Evolutionary conservation across 2,888 invertebrate genomes (phyloP).

Genomic region (Creontiades dilutus): DNA sequence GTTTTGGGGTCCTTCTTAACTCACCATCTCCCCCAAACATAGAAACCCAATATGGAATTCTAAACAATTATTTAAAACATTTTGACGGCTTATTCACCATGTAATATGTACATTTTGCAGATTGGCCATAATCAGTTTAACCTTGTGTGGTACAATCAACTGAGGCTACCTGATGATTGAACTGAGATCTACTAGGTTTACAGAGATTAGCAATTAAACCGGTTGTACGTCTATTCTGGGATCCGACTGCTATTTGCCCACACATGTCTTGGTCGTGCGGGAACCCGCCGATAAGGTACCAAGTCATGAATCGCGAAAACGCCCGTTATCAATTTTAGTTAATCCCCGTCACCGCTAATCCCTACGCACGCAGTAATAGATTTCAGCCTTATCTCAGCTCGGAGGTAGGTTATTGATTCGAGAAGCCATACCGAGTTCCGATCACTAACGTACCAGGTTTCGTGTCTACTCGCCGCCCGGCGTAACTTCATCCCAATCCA

Average conservation of each 20-base stretch:
- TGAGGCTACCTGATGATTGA: neutral
- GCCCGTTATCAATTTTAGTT: neutral
- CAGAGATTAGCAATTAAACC: neutral
- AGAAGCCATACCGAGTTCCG: slow-evolving; percentile 41
- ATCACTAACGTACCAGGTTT: slow-evolving; percentile 39
- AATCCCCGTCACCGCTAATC: neutral
- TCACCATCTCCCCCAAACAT: too few relatives aligned
- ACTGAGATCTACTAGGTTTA: neutral
- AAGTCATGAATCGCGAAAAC: neutral
- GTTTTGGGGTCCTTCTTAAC: too few relatives aligned
- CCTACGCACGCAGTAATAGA: neutral
- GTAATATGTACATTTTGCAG: too few relatives aligned
- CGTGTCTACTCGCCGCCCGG: neutral
- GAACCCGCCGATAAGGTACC: too few relatives aligned
- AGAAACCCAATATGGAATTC: too few relatives aligned
- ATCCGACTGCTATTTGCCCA: too few relatives aligned
- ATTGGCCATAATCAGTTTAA: too few relatives aligned
- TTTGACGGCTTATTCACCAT: too few relatives aligned
- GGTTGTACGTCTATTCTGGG: neutral
- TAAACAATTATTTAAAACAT: too few relatives aligned
- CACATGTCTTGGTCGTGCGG: too few relatives aligned
- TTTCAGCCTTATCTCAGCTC: neutral
- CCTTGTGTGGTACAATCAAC: too few relatives aligned
- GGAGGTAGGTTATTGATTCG: slow-evolving; percentile 11
- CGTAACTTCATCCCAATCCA: slow-evolving; percentile 55